Evolutionary conservation across 2,113 vertebrate species (phyloP).

Genomic region (Felis chaus): DNA sequence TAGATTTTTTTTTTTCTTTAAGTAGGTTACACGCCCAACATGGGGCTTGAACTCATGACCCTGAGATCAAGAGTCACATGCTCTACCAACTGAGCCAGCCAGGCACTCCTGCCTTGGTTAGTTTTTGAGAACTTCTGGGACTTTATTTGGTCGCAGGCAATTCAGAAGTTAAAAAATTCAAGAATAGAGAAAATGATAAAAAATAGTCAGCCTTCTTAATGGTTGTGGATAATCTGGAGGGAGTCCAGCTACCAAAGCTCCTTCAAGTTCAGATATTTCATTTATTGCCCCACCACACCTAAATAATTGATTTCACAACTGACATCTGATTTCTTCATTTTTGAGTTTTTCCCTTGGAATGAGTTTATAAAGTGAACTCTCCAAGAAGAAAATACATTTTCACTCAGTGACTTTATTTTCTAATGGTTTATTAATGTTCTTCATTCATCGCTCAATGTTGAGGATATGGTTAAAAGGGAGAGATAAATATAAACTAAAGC

Average conservation of each 20-base stretch:
- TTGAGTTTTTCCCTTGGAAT: background rate
- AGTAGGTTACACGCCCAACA: background rate
- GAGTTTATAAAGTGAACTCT: background rate
- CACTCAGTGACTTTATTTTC: slow-evolving; percentile 7
- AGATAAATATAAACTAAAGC: slow-evolving; percentile 17
- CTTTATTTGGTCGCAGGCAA: background rate
- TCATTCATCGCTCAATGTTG: background rate
- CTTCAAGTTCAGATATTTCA: background rate
- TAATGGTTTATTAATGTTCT: background rate
- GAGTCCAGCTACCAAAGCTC: background rate
- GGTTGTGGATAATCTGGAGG: background rate
- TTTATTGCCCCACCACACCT: background rate
- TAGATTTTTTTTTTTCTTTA: background rate
- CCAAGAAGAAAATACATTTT: slow-evolving; percentile 36
- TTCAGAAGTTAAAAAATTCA: background rate
- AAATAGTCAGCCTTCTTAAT: background rate
- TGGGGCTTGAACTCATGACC: background rate
- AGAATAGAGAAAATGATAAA: background rate
- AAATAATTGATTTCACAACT: background rate
- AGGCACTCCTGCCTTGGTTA: background rate
- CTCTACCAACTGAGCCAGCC: background rate
- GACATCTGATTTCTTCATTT: background rate
- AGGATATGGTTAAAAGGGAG: background rate
- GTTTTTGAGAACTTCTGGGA: background rate
- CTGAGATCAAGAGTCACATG: background rate